Evolutionary conservation across 2,113 vertebrate genomes (phyloP), one percentile per base, ranked within the genome.

Genomic region (Ancistrus triradiatus): DNA sequence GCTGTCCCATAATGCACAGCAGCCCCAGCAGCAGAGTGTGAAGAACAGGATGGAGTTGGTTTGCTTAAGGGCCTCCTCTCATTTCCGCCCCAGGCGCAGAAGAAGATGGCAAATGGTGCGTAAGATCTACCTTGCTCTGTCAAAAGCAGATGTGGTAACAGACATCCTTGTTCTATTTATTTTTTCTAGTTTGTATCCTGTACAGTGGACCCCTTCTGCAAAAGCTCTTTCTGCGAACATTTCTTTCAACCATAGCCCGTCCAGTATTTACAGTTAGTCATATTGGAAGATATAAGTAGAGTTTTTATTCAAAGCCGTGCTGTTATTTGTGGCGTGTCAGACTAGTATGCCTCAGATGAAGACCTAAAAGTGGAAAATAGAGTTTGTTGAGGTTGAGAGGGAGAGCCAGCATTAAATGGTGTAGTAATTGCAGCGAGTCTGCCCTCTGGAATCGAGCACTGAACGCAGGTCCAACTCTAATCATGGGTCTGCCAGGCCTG

Each of bases 351-450:
- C 19, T 50, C 11, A 13, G 42, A 57, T 42, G 9, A 66, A 53
- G 21, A 33, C 38, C 25, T 43, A 40, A 51, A 50, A n/a, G n/a
- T 46, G 64, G n/a, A 35, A 19, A 62, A 60, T n/a, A 14, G 58
- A 6, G 47, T 42, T 33, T 51, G 27, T 11, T 72, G 24, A 46
- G 63, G 27, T 43, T 44, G 27, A n/a, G 59, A 63, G 27, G 33
- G 28, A 28, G 19, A 63, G 59, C 40, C 55, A 18, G 38, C 19
- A 43, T 59, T 60, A 51, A 65, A 55, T 44, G 22, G 46, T 62
- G 47, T 47, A 61, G 72, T 49, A 68, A 69, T 52, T 28, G 62
- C 51, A 22, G 64, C 17, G 56, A 59, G 56, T 66, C 60, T 70
- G 38, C 42, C 17, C 13, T 46, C 35, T 72, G 63, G 69, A 63